phyloP scores from a whole-genome alignment of 2,888 invertebrate species.

The Tipula confusa region DNA sequence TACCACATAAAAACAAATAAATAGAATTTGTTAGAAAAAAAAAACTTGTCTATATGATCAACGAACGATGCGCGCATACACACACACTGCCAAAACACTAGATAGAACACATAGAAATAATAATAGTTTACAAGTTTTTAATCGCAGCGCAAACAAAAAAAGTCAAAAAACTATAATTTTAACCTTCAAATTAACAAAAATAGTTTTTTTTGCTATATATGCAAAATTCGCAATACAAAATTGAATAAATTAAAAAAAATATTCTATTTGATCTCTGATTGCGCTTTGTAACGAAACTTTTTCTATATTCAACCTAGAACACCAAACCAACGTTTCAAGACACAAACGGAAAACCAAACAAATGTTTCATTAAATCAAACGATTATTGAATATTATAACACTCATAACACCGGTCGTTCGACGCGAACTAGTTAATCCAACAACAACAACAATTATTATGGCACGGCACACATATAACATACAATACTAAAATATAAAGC shows the following conservation, averaged over 20 bases:
- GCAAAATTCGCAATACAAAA: neutral
- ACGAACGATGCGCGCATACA: neutral
- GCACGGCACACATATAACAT: neutral
- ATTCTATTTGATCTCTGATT: neutral
- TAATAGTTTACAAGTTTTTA: neutral
- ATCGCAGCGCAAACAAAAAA: neutral
- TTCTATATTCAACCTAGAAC: neutral
- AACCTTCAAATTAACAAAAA: neutral
- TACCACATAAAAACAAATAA: neutral
- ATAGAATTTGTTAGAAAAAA: neutral
- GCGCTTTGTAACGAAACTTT: neutral
- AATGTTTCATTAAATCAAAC: neutral
- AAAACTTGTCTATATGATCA: neutral
- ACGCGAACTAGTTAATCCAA: too few species aligned
- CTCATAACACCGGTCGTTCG: neutral
- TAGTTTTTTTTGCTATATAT: neutral
- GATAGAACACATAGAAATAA: neutral
- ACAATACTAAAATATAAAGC: neutral
- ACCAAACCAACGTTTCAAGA: neutral
- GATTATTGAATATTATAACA: constrained; percentile 1
- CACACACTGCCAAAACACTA: too few species aligned
- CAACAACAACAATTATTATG: neutral
- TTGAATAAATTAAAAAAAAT: neutral
- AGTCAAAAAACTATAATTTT: neutral
- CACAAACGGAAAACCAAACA: neutral